phyloP scores from a whole-genome alignment of 2,888 invertebrate genomes.

The Pristionchus fissidentatus region DNA sequence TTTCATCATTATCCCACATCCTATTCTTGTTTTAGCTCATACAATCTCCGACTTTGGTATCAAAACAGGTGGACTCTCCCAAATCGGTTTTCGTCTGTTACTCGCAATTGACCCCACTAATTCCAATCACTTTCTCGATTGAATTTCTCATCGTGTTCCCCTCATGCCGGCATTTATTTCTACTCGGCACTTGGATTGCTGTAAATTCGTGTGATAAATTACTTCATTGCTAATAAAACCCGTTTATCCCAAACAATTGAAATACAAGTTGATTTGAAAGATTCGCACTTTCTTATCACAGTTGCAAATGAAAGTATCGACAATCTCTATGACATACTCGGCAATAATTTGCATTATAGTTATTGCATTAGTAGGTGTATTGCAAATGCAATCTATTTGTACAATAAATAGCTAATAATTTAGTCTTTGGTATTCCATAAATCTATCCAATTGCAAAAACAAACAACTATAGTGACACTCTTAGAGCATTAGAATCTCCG shows the following conservation, averaged over 20 bases:
- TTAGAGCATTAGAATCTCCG: conserved; percentile 30
- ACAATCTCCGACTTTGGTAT: too few species aligned
- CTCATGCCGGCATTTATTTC: too few species aligned
- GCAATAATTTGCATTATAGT: too few species aligned
- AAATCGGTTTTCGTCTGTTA: too few species aligned
- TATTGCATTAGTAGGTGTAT: conserved; percentile 24
- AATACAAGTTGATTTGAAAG: background rate
- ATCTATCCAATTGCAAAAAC: too few species aligned
- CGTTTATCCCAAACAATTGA: conserved; percentile 32
- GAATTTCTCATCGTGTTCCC: too few species aligned
- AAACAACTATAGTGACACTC: background rate
- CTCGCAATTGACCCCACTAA: too few species aligned
- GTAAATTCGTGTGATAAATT: too few species aligned
- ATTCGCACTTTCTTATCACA: conserved; percentile 19
- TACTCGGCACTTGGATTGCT: too few species aligned
- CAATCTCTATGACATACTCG: conserved; percentile 20
- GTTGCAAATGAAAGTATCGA: conserved; percentile 24
- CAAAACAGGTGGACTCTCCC: too few species aligned
- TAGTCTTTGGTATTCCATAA: conserved; percentile 28
- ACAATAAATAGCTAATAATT: conserved; percentile 18
- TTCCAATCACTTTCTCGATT: too few species aligned
- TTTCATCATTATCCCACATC: background rate
- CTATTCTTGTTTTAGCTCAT: background rate
- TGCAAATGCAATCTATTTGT: conserved; percentile 17
- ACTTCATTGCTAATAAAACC: background rate